These are phyloP conservation scores for Drosophila equinoxialis DNA, from an alignment of 1,140 invertebrate species.

Conservation along the genomic window DNA sequence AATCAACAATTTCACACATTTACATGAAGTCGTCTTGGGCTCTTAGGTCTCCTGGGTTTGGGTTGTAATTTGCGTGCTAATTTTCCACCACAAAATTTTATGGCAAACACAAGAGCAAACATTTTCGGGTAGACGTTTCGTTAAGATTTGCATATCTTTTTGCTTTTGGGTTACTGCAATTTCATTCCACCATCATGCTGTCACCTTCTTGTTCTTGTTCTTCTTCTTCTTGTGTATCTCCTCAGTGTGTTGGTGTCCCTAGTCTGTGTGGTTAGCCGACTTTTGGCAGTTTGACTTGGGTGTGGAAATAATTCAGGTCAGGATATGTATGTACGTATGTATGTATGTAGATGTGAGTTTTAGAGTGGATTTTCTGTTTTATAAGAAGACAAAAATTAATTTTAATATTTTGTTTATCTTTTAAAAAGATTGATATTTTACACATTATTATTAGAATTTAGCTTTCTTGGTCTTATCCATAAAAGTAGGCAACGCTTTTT, in stretches of 20 bases:
- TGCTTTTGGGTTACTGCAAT: not conserved
- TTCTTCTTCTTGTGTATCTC: not conserved
- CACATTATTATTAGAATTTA: no score
- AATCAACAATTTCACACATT: slow-evolving; percentile 13
- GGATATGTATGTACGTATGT: not conserved
- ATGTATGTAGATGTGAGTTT: not conserved
- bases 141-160: slow-evolving; percentile 71
- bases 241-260: not conserved
- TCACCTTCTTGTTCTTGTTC: not conserved
- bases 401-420: no score
- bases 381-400: no score
- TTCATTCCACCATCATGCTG: not conserved
- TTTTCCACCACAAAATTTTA: slow-evolving; percentile 55
- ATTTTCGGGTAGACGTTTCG: slow-evolving; percentile 50
- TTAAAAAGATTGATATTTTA: no score
- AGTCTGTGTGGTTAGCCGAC: slow-evolving; percentile 18
- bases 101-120: slow-evolving; percentile 43
- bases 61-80: slow-evolving; percentile 72
- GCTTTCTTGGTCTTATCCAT: not conserved
- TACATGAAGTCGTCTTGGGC: not conserved
- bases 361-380: not conserved
- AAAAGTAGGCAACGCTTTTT: slow-evolving; percentile 1
- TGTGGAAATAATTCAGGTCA: slow-evolving; percentile 20
- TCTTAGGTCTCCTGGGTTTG: slow-evolving; percentile 5
- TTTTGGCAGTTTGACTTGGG: slow-evolving; percentile 39